Conservation (phyloP, 2,888 invertebrate genomes). For the Omphaloscelis lunosa region DNA sequence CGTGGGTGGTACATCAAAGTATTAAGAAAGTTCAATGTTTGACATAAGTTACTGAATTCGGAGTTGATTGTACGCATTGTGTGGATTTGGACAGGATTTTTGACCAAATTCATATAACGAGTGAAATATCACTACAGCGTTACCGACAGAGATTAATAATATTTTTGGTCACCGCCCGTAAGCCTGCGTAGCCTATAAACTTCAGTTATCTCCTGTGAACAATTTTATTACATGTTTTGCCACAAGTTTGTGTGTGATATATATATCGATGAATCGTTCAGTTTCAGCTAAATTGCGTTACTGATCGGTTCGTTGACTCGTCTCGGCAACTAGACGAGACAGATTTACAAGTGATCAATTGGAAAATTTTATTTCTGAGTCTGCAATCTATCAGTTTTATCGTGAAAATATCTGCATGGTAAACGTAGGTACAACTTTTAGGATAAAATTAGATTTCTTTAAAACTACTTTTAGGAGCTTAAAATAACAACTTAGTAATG, state of each 20-base stretch:
- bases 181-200: conserved; percentile 41
- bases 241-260: conserved; percentile 56
- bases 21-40: conserved; percentile 7
- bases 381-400: neutral
- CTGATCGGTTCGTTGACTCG: conserved; percentile 52
- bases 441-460: rapidly evolving
- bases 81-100: neutral
- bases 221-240: conserved; percentile 61
- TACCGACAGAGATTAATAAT: conserved; percentile 9
- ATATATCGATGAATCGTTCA: conserved; percentile 42
- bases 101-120: neutral
- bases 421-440: neutral
- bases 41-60: neutral
- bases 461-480: neutral
- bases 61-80: neutral
- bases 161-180: conserved; percentile 22
- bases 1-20: neutral
- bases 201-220: conserved; percentile 43
- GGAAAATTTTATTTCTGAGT: neutral
- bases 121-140: conserved; percentile 26
- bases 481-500: neutral
- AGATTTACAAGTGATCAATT: conserved; percentile 21
- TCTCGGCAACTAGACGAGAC: conserved; percentile 11
- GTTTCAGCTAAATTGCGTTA: conserved; percentile 44
- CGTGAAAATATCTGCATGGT: neutral